Evolutionary conservation across 2,888 invertebrate genomes (phyloP).

Genomic region (Drosophila nigricruria): DNA sequence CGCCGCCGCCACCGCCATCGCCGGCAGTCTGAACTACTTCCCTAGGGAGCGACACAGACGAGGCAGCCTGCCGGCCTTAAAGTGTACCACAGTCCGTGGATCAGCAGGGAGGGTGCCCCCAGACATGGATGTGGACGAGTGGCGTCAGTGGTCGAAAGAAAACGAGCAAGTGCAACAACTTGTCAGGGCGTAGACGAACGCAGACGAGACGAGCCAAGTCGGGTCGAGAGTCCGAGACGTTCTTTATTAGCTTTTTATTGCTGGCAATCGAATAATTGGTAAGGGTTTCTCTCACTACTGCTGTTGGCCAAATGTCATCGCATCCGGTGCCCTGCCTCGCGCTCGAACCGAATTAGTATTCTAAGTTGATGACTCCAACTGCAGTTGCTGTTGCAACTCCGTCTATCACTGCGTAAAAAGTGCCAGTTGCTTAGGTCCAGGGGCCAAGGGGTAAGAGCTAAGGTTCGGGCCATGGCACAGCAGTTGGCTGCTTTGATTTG

Average conservation of each 20-base stretch:
- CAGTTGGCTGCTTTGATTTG: conserved; percentile 70
- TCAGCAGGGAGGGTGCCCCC: conserved; percentile 6
- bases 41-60: conserved; percentile 60
- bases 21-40: conserved; percentile 77
- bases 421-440: conserved; percentile 26
- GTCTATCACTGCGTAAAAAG: conserved; percentile 39
- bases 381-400: conserved; percentile 49
- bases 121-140: conserved; percentile 66
- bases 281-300: conserved; percentile 54
- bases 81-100: conserved; percentile 55
- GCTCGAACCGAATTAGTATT: conserved; percentile 74
- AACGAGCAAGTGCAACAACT: conserved; percentile 66
- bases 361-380: conserved; percentile 71
- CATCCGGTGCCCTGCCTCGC: conserved; percentile 72
- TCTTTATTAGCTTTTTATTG: conserved; percentile 80
- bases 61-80: conserved; percentile 47
- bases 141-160: conserved; percentile 69
- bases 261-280: conserved; percentile 71
- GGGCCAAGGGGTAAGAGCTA: conserved; percentile 7
- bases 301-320: conserved; percentile 75
- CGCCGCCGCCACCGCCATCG: neutral
- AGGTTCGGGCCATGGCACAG: conserved; percentile 42
- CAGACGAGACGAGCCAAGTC: neutral
- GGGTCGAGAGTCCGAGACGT: conserved; percentile 29
- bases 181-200: conserved; percentile 45